A percentile compares a stretch with the other conserved stretches of the same genome.
Evolutionary conservation across 2,113 vertebrate species (phyloP).

Genomic region (Indicator maculatus): DNA sequence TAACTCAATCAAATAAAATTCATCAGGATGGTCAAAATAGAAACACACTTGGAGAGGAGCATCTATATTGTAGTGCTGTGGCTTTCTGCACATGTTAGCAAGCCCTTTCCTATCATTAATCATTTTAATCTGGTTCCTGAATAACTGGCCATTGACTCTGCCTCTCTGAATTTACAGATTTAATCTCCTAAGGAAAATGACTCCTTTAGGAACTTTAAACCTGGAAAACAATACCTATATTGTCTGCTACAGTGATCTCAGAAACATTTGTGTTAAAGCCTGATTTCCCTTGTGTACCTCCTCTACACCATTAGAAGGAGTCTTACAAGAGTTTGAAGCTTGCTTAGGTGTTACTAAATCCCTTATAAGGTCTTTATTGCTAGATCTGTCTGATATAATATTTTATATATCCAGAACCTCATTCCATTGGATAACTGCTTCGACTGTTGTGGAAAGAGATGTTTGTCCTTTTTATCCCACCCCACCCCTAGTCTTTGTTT

Average conservation of each 20-base stretch:
- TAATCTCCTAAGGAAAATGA: slow-evolving; percentile 57
- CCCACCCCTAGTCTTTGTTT: background rate
- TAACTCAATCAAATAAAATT: slow-evolving; percentile 22
- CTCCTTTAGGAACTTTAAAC: slow-evolving; percentile 67
- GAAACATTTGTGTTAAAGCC: slow-evolving; percentile 6
- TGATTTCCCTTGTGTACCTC: slow-evolving; percentile 16
- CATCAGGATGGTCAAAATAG: background rate
- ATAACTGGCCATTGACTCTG: slow-evolving; percentile 31
- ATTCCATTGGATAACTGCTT: background rate
- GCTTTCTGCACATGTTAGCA: background rate
- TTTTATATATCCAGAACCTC: background rate
- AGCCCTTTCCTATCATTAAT: slow-evolving; percentile 15
- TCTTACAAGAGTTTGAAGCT: background rate
- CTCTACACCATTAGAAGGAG: background rate
- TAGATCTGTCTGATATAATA: background rate
- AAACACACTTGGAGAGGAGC: background rate
- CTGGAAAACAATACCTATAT: slow-evolving; percentile 45
- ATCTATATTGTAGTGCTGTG: background rate
- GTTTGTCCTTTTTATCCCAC: background rate
- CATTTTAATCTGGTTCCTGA: slow-evolving; percentile 44
- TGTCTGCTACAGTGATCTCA: slow-evolving; percentile 26
- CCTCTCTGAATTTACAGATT: slow-evolving; percentile 67
- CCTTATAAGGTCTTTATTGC: background rate
- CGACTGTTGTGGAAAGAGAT: background rate
- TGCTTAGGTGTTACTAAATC: background rate